Percentiles rank a stretch among this genome's conserved stretches.
phyloP scores from a whole-genome alignment of 2,888 invertebrate species.

The Megalurothrips usitatus region DNA sequence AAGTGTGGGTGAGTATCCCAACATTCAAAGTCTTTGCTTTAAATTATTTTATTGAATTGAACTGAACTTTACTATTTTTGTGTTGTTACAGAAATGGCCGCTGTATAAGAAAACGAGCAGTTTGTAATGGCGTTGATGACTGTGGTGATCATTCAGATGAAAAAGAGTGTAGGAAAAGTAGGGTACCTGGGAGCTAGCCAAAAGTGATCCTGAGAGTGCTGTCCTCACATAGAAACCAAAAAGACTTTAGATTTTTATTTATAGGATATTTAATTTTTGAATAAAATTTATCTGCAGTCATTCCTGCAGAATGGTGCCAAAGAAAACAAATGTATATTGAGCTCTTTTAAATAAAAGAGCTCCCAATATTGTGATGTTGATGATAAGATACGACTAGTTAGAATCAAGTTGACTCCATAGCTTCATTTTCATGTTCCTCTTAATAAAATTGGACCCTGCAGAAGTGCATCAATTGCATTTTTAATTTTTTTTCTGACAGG shows the following conservation, averaged over 20 bases:
- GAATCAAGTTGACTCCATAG: no score
- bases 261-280: not conserved
- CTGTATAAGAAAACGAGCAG: slow-evolving; percentile 36
- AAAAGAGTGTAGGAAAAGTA: slow-evolving; percentile 33
- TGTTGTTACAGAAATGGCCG: slow-evolving; percentile 36
- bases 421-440: no score
- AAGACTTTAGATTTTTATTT: not conserved
- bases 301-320: not conserved
- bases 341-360: not conserved
- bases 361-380: slow-evolving; percentile 4
- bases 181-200: slow-evolving; percentile 12
- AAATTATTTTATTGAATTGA: not conserved
- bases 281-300: not conserved
- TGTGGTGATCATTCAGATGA: slow-evolving; percentile 38
- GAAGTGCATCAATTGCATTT: no score
- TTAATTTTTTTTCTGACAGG: no score
- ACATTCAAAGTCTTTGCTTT: not conserved
- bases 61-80: not conserved
- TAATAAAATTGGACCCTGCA: no score
- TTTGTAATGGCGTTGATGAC: slow-evolving; percentile 37
- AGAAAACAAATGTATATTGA: not conserved
- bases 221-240: not conserved
- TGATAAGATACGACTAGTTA: no score
- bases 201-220: not conserved
- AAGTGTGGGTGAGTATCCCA: slow-evolving; percentile 37